Conservation (phyloP, 2,888 invertebrate species). For the Mesoligia furuncula region DNA sequence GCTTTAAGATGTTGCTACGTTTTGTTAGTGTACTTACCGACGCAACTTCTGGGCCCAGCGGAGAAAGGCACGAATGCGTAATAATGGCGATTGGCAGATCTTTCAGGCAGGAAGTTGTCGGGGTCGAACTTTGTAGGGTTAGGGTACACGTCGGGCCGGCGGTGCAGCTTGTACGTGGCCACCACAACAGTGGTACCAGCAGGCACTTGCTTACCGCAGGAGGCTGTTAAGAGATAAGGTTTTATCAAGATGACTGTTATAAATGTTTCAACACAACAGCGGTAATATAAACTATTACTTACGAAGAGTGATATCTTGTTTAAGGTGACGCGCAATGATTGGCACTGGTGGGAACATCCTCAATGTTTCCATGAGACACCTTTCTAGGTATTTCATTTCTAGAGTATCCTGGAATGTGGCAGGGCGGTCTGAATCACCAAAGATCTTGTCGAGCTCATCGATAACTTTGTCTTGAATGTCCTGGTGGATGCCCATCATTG, state of each 20-base stretch:
- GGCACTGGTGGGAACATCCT: conserved; percentile 95
- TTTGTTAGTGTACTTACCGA: conserved; percentile 89
- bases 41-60: conserved; percentile 95
- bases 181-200: conserved; percentile 93
- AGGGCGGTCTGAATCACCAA: conserved; percentile 94
- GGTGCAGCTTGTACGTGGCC: conserved; percentile 92
- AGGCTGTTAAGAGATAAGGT: conserved; percentile 80
- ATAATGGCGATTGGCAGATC: conserved; percentile 94
- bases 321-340: conserved; percentile 93
- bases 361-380: conserved; percentile 95
- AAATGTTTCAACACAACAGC: background rate
- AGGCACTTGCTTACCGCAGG: conserved; percentile 92
- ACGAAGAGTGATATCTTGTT: conserved; percentile 93
- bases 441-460: conserved; percentile 94
- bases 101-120: conserved; percentile 96
- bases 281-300: conserved; percentile 69
- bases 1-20: background rate
- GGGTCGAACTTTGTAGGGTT: conserved; percentile 95
- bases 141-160: conserved; percentile 93
- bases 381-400: conserved; percentile 96
- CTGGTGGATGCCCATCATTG: conserved; percentile 93
- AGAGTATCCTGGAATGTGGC: conserved; percentile 95
- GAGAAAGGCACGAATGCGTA: conserved; percentile 96
- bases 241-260: background rate
- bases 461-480: conserved; percentile 93